These are phyloP conservation scores for Stenurella melanura DNA, from an alignment of 2,888 invertebrate species.

Conservation along the genomic window DNA sequence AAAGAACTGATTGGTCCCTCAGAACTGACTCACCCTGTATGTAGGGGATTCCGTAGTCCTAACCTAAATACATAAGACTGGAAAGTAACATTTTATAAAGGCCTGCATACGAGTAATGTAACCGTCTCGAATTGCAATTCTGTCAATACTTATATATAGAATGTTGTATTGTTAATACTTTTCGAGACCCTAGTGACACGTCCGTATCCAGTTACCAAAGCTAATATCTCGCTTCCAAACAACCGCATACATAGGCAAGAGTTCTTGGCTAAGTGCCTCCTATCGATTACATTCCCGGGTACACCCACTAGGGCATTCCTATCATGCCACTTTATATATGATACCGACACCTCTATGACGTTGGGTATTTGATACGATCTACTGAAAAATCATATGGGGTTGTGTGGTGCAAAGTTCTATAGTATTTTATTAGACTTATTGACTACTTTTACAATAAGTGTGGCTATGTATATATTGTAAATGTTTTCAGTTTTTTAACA, in stretches of 20 bases:
- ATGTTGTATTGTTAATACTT: conserved; percentile 56
- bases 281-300: conserved; percentile 55
- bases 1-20: too few species aligned
- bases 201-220: conserved; percentile 62
- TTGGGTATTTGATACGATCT: conserved; percentile 30
- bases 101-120: conserved; percentile 28
- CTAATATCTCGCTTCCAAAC: conserved; percentile 53
- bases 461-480: too few species aligned
- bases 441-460: neutral
- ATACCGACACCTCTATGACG: conserved; percentile 35
- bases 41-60: neutral
- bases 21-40: neutral
- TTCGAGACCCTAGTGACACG: conserved; percentile 59
- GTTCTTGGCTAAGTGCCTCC: conserved; percentile 50
- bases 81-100: conserved; percentile 8
- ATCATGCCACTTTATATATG: conserved; percentile 46
- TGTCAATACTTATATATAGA: conserved; percentile 22
- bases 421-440: neutral
- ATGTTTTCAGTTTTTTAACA: too few species aligned
- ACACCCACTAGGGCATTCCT: conserved; percentile 48
- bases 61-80: neutral
- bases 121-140: conserved; percentile 30
- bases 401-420: neutral
- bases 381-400: conserved; percentile 5
- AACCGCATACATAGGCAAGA: conserved; percentile 45